Percentiles rank a stretch among this genome's conserved stretches.
These are phyloP conservation scores for Astatoreochromis straeleni DNA, from an alignment of 2,113 vertebrate genomes.

Conservation along the genomic window DNA sequence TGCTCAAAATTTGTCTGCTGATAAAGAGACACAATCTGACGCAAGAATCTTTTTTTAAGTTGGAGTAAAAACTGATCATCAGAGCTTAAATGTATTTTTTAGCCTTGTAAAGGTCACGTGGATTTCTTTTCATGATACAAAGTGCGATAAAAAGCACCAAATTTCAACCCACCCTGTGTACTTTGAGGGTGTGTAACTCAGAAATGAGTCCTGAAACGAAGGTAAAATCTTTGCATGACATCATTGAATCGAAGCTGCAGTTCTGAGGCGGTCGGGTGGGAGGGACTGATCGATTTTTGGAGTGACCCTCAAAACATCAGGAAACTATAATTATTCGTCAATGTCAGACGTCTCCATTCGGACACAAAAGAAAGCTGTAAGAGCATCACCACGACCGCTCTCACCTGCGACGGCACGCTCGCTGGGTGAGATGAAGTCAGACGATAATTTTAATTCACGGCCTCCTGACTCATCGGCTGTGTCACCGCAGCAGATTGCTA, in stretches of 20 bases:
- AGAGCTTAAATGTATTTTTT: not conserved
- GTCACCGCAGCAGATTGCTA: not conserved
- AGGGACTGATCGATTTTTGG: not conserved
- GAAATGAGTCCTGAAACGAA: not conserved
- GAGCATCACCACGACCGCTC: not conserved
- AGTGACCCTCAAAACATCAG: not conserved
- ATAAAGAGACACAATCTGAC: not conserved
- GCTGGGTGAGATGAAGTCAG: not conserved
- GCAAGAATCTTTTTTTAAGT: fast-evolving
- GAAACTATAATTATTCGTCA: not conserved
- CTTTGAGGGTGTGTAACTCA: not conserved
- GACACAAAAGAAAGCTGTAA: not conserved
- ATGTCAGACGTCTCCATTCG: not conserved
- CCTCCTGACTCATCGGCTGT: not conserved
- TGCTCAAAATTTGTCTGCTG: fast-evolving
- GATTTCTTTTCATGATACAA: not conserved
- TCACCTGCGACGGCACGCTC: not conserved
- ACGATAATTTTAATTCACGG: not conserved
- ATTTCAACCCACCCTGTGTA: not conserved
- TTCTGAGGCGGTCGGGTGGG: not conserved
- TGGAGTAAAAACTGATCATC: not conserved
- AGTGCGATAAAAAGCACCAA: not conserved
- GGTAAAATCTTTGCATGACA: not conserved
- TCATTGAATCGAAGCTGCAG: not conserved
- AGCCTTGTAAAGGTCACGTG: fast-evolving